Base-by-base conservation (phyloP, 2,113 vertebrate genomes). In the Acrocephalus kingi region DNA sequence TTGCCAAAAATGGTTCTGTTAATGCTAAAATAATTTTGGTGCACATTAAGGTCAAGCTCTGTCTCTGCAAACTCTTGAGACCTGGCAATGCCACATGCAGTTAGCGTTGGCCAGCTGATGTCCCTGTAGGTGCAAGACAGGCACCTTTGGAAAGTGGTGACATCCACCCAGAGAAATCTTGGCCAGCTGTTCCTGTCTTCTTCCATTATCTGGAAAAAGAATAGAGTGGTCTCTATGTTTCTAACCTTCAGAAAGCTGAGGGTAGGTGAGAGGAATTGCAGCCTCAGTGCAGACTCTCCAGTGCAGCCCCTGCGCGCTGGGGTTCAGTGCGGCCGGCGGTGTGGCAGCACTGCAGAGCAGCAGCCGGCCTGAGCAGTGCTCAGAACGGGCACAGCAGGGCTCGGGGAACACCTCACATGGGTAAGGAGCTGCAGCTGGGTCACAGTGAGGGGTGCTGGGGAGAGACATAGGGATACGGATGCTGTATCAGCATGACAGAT, bases 141-240 rank as follows among this genome's bases (percentile, higher is more conserved):
- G 28, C 49, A 56, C 75, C 45, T 83, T n/a, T 6, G 17, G 67
- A 43, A 74, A 69, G 25, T 0, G 0, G 11, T 17, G 52, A 93
- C 49, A 28, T 88, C 71, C 58, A 62, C 37, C 31, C 2, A 1
- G 43, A 83, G 88, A 56, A 71, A 51, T 33, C 56, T 10, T 37
- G 43, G 64, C 72, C 80, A 94, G 87, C 82, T 94, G 90, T 64
- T 83, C 71, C 74, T 90, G 82, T 93, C 87, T 94, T 62, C 75
- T 87, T 80, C 85, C 66, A 93, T 97, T 83, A 96, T 41, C 41
- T 49, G 63, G 62, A 35, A 95, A 62, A 28, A 59, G 9, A 92
- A 13, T 14, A 45, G 24, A 48, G 8, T 9, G 30, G 25, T 12
- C 7, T 56, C 66, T 79, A 1, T 31, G 41, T 54, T 74, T 58